A percentile compares a stretch with the other conserved stretches of the same genome.
These are phyloP conservation scores for Druon quercuslanigerum DNA, from an alignment of 1,140 invertebrate species.

Conservation along the genomic window DNA sequence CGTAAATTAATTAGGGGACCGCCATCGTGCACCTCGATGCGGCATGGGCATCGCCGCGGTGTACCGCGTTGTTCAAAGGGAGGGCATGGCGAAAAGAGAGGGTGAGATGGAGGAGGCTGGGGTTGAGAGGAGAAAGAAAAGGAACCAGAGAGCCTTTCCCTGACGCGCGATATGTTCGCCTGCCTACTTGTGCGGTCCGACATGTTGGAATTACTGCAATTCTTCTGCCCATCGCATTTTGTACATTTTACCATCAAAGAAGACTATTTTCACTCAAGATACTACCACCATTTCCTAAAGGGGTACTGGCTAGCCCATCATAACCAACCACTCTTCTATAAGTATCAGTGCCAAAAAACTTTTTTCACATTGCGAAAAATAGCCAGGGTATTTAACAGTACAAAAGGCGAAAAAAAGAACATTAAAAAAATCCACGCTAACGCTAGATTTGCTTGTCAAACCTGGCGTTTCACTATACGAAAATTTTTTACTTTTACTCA, in stretches of 20 bases:
- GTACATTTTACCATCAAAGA: conserved; percentile 2
- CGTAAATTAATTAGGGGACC: conserved; percentile 57
- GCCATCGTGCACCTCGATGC: conserved; percentile 41
- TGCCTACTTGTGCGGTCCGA: conserved; percentile 14
- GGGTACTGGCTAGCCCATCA: too few species aligned
- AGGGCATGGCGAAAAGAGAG: conserved; percentile 46
- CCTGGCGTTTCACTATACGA: too few species aligned
- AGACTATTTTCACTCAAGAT: neutral
- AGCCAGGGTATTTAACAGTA: too few species aligned
- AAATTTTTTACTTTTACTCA: too few species aligned
- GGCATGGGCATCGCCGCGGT: conserved; percentile 10
- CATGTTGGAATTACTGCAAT: conserved; percentile 52
- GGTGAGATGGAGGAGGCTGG: conserved; percentile 33
- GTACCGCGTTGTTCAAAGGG: conserved; percentile 38
- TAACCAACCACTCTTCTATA: too few species aligned
- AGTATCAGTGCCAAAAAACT: too few species aligned
- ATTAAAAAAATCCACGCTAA: too few species aligned
- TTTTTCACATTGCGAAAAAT: too few species aligned
- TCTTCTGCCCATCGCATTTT: conserved; percentile 35
- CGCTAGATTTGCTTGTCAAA: too few species aligned
- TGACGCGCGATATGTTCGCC: conserved; percentile 36
- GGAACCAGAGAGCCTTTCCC: conserved; percentile 46
- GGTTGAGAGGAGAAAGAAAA: conserved; percentile 15
- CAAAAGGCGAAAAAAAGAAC: too few species aligned
- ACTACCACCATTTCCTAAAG: too few species aligned